These are phyloP conservation scores for Psammodynastes pulverulentus DNA, from an alignment of 2,113 vertebrate species.

Conservation along the genomic window DNA sequence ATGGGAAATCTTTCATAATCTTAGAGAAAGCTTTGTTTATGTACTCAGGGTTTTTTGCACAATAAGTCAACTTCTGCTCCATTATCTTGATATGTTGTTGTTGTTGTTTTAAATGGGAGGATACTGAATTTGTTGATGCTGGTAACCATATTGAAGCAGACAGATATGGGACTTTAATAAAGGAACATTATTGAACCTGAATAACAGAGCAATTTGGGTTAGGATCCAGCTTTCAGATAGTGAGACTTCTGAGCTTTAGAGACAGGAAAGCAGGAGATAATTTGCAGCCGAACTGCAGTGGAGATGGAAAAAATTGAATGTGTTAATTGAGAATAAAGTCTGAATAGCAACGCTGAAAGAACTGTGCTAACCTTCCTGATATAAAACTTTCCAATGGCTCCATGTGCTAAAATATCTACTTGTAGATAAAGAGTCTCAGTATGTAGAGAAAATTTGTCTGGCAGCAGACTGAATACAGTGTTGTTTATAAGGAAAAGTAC, in stretches of 20 bases:
- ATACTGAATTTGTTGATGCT: neutral
- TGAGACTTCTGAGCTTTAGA: neutral
- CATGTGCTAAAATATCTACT: neutral
- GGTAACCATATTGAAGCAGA: neutral
- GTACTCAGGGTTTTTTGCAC: constrained; percentile 1
- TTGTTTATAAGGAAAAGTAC: neutral
- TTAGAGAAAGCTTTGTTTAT: neutral
- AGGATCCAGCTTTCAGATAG: neutral
- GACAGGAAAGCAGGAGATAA: neutral
- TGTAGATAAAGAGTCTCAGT: neutral
- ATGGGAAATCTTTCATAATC: constrained; percentile 3
- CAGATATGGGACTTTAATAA: neutral
- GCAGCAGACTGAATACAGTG: neutral
- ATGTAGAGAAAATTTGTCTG: neutral
- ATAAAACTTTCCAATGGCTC: neutral
- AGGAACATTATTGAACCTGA: neutral
- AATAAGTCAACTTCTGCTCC: neutral
- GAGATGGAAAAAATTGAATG: neutral
- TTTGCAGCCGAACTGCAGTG: neutral
- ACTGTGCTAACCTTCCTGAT: neutral
- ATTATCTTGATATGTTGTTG: neutral
- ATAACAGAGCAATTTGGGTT: neutral
- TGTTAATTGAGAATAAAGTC: neutral
- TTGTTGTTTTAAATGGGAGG: neutral
- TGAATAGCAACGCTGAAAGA: neutral